Conservation (phyloP, 2,888 invertebrate genomes). For the Pyrochroa serraticornis region DNA sequence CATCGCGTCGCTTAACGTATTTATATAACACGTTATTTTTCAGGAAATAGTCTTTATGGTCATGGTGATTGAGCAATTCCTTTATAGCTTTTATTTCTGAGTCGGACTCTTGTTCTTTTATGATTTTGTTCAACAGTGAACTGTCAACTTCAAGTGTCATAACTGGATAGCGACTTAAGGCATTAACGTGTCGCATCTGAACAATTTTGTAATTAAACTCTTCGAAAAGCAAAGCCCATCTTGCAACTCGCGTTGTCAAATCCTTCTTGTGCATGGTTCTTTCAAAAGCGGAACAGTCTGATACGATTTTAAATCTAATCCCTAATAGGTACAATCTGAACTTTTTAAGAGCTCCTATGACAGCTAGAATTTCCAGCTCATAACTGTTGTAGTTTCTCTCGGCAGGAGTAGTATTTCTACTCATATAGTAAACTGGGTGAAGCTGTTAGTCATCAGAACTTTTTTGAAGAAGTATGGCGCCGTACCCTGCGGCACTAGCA, state of each 20-base stretch:
- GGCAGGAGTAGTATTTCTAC: constrained; percentile 36
- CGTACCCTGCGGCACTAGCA: constrained; percentile 39
- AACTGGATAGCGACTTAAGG: constrained; percentile 38
- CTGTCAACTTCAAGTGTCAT: neutral
- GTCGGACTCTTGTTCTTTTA: constrained; percentile 23
- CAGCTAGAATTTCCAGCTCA: constrained; percentile 49
- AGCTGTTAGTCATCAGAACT: constrained; percentile 32
- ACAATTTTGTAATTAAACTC: constrained; percentile 42
- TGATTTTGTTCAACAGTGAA: constrained; percentile 15
- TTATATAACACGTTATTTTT: constrained; percentile 33
- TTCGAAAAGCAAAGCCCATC: constrained; percentile 44
- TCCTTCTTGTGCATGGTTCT: constrained; percentile 45
- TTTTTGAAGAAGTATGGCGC: constrained; percentile 41
- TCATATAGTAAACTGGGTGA: constrained; percentile 46
- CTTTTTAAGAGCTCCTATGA: constrained; percentile 47
- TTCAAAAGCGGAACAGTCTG: constrained; percentile 47
- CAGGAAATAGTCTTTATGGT: neutral
- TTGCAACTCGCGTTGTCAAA: constrained; percentile 40
- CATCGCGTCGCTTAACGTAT: constrained; percentile 27
- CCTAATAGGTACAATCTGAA: constrained; percentile 47
- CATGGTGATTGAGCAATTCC: constrained; percentile 3
- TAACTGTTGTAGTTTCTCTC: constrained; percentile 47
- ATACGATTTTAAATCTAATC: constrained; percentile 43
- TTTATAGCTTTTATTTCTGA: constrained; percentile 25
- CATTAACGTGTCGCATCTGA: constrained; percentile 44